Conservation (phyloP, 2,797 vertebrate species). For the Leptatherina wallacei region DNA sequence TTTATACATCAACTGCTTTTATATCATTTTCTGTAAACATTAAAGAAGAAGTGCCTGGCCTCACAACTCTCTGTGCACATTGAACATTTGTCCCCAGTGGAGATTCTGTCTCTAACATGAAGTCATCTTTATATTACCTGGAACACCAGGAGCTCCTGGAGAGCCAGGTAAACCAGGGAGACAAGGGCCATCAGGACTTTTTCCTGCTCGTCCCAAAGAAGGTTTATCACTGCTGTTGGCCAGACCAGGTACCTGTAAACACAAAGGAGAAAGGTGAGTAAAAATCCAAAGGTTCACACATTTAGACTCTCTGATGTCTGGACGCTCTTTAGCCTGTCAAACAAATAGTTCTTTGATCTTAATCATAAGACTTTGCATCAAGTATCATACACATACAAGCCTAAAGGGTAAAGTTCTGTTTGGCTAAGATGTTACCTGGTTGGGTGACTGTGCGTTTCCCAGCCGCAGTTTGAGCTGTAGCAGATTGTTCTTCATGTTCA, state of each 20-base stretch:
- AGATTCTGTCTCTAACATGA: neutral
- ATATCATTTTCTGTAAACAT: too few relatives aligned
- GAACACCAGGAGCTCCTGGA: slow-evolving; percentile 81
- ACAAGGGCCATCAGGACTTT: slow-evolving; percentile 65
- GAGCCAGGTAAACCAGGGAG: slow-evolving; percentile 69
- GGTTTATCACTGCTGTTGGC: slow-evolving; percentile 81
- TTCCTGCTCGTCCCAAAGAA: slow-evolving; percentile 64
- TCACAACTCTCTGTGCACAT: too few relatives aligned
- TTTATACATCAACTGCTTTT: too few relatives aligned
- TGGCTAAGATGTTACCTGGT: slow-evolving; percentile 71
- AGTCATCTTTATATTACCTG: slow-evolving; percentile 68
- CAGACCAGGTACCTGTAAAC: slow-evolving; percentile 70
- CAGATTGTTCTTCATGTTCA: slow-evolving; percentile 82
- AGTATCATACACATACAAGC: neutral
- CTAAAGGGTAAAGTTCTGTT: neutral
- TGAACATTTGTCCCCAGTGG: neutral
- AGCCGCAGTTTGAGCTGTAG: slow-evolving; percentile 81
- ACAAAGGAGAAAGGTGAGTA: neutral
- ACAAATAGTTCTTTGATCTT: neutral
- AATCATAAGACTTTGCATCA: neutral
- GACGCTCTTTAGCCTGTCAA: neutral
- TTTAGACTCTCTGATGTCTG: neutral
- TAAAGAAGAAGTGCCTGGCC: too few relatives aligned
- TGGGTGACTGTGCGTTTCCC: slow-evolving; percentile 69
- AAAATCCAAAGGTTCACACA: neutral